Evolutionary conservation across 2,888 invertebrate species (phyloP).

Genomic region (Zhengitettix transpicula): DNA sequence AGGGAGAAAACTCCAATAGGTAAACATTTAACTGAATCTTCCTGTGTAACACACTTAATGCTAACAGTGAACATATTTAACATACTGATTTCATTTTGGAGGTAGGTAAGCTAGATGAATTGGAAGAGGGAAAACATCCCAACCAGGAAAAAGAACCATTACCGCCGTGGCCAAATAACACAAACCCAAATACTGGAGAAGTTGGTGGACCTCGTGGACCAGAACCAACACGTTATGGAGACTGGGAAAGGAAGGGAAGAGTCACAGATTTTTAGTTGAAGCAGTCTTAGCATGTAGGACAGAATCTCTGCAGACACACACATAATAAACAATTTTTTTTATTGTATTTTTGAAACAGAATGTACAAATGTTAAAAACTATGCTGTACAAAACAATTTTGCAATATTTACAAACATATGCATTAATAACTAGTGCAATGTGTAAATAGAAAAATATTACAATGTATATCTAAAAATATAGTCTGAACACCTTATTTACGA

Average conservation of each 20-base stretch:
- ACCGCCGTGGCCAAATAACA: conserved; percentile 67
- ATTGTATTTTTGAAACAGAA: too few species aligned
- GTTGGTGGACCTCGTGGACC: conserved; percentile 89
- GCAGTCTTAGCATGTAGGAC: background rate
- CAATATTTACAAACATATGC: too few species aligned
- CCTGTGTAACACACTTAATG: too few species aligned
- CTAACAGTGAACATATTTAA: too few species aligned
- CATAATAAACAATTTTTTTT: too few species aligned
- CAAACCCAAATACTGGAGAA: conserved; percentile 88
- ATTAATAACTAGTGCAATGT: too few species aligned
- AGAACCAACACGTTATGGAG: conserved; percentile 96
- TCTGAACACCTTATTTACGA: too few species aligned
- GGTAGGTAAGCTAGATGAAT: conserved; percentile 55
- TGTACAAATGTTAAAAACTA: too few species aligned
- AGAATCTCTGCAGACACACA: background rate
- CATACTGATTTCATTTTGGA: too few species aligned
- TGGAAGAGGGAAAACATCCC: conserved; percentile 47
- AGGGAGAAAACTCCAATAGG: conserved; percentile 40
- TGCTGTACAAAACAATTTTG: too few species aligned
- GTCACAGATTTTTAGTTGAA: conserved; percentile 72
- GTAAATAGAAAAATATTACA: too few species aligned
- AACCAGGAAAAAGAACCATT: conserved; percentile 70
- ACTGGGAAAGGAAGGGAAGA: conserved; percentile 98
- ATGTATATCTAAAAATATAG: too few species aligned
- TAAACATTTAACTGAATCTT: conserved; percentile 23